Percentiles rank a stretch among this genome's conserved stretches.
phyloP scores from a whole-genome alignment of 2,888 invertebrate genomes.

The Podotricha telesiphe region DNA sequence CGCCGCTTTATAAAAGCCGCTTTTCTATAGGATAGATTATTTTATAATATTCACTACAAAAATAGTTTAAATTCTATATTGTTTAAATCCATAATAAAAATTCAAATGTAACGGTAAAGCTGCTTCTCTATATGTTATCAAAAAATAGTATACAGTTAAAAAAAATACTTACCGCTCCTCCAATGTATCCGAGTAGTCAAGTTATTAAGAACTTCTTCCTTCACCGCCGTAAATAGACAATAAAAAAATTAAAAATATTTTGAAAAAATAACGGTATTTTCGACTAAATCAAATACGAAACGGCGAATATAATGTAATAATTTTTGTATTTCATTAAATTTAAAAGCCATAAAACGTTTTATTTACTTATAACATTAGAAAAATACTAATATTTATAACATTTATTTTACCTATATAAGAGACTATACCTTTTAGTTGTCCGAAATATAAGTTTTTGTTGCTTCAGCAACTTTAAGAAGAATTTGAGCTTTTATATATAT shows the following conservation, averaged over 20 bases:
- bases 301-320: not conserved
- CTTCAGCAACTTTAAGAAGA: not conserved
- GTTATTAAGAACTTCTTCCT: not conserved
- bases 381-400: not conserved
- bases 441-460: not conserved
- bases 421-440: not conserved
- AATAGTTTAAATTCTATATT: too few species aligned
- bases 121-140: not conserved
- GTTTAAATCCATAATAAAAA: too few species aligned
- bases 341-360: constrained; percentile 12
- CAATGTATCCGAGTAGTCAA: not conserved
- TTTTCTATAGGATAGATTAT: not conserved
- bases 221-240: not conserved
- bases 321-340: not conserved
- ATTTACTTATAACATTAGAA: too few species aligned
- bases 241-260: not conserved
- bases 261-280: not conserved
- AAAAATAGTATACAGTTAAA: not conserved
- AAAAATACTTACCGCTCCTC: not conserved
- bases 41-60: too few species aligned
- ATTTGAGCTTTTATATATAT: not conserved
- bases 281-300: not conserved
- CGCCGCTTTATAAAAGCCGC: too few species aligned
- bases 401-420: not conserved
- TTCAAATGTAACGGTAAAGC: not conserved